These are phyloP conservation scores for Haliclystus octoradiatus DNA, from an alignment of 30 jellyfish, hydroid and myxozoan genomes.

Conservation along the genomic window DNA sequence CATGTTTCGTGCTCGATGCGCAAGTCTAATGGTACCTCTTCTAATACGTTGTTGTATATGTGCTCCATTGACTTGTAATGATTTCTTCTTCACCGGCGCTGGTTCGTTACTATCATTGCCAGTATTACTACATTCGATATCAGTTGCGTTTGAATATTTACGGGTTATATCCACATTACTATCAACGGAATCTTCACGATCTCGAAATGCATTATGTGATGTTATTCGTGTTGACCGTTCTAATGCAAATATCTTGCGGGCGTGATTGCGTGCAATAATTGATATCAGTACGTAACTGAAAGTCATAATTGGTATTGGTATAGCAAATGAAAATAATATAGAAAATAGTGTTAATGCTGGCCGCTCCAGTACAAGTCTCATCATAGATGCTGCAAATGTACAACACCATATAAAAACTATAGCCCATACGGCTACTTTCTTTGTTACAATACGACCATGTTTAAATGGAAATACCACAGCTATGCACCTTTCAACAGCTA, in stretches of 20 bases:
- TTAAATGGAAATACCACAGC: slow-evolving; percentile 74
- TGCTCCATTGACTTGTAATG: no score
- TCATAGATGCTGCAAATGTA: slow-evolving; percentile 4
- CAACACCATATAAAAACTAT: slow-evolving; percentile 42
- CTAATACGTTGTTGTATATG: no score
- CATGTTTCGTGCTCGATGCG: background rate
- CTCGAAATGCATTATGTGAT: no score
- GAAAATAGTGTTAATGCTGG: slow-evolving; percentile 9
- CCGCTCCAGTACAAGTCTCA: slow-evolving; percentile 4
- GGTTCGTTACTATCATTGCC: no score
- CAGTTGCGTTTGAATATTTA: no score
- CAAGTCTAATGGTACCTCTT: no score
- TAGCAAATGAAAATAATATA: slow-evolving; percentile 36
- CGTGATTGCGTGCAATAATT: slow-evolving; percentile 65
- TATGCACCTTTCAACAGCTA: slow-evolving; percentile 74
- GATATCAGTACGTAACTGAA: slow-evolving; percentile 57
- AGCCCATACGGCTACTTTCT: slow-evolving; percentile 19
- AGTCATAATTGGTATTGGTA: slow-evolving; percentile 54
- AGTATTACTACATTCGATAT: no score
- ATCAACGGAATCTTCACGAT: no score
- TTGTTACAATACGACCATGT: slow-evolving; percentile 42
- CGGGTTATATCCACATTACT: no score
- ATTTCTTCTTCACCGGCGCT: no score
- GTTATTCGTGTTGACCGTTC: background rate
- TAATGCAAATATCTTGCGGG: slow-evolving; percentile 7